Evolutionary conservation across 1,140 invertebrate species (phyloP).

Genomic region (Hypothenemus hampei): DNA sequence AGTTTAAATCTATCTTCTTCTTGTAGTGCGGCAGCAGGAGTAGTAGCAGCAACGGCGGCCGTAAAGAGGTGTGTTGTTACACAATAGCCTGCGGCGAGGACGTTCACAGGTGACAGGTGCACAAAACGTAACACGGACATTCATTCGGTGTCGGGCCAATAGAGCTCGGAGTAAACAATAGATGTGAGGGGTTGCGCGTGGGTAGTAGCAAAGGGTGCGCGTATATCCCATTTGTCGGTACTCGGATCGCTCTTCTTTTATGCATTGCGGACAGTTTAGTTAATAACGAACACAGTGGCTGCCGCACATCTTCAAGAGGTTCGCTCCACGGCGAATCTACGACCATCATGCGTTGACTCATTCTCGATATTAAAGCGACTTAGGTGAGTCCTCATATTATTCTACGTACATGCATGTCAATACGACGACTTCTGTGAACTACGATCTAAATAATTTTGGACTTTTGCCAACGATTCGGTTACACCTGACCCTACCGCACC

Average conservation of each 20-base stretch:
- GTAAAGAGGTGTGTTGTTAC: constrained; percentile 27
- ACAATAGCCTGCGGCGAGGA: constrained; percentile 32
- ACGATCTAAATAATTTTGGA: too few species aligned
- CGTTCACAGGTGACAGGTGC: constrained; percentile 30
- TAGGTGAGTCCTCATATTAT: constrained; percentile 40
- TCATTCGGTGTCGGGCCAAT: constrained; percentile 34
- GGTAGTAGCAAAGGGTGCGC: constrained; percentile 32
- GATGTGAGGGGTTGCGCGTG: constrained; percentile 39
- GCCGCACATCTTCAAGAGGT: constrained; percentile 44
- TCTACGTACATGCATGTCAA: constrained; percentile 14
- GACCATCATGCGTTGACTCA: constrained; percentile 43
- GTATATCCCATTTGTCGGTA: constrained; percentile 31
- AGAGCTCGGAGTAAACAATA: constrained; percentile 38
- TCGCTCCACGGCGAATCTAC: constrained; percentile 41
- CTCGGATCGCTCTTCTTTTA: constrained; percentile 27
- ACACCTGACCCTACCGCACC: too few species aligned
- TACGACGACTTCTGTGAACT: too few species aligned
- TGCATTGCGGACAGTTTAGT: constrained; percentile 36
- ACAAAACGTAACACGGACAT: constrained; percentile 23
- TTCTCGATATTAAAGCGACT: constrained; percentile 37
- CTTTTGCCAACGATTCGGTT: too few species aligned
- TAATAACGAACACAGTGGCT: constrained; percentile 40
- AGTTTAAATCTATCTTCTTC: constrained; percentile 7
- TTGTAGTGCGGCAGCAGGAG: not conserved
- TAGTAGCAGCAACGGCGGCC: constrained; percentile 1